Percentiles rank a stretch among this genome's conserved stretches.
Conservation (phyloP, 2,888 invertebrate species). For the Ypsolopha sequella region DNA sequence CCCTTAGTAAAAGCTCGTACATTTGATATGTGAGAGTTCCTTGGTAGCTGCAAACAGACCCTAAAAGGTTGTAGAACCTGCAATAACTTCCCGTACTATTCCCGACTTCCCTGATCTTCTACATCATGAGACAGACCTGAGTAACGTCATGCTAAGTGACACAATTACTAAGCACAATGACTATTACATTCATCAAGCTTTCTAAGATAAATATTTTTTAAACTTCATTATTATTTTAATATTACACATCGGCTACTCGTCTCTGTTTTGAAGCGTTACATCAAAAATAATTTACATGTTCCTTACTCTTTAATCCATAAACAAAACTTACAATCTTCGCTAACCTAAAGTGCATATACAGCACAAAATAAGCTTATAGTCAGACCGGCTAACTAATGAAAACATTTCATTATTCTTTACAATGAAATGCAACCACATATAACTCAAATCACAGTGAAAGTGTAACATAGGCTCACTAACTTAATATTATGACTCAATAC, state of each 20-base stretch:
- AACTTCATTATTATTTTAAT: slow-evolving; percentile 48
- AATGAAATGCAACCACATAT: slow-evolving; percentile 55
- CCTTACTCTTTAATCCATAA: slow-evolving; percentile 2
- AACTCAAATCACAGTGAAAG: slow-evolving; percentile 64
- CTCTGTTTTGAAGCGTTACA: slow-evolving; percentile 57
- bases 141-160: slow-evolving; percentile 59
- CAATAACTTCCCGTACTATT: not conserved
- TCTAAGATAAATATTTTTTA: slow-evolving; percentile 46
- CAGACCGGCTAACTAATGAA: slow-evolving; percentile 15
- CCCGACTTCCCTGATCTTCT: not conserved
- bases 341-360: slow-evolving; percentile 8
- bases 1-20: too few species aligned
- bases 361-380: slow-evolving; percentile 11
- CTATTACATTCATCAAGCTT: slow-evolving; percentile 65
- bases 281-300: slow-evolving; percentile 31
- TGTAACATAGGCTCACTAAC: slow-evolving; percentile 60
- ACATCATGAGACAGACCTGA: slow-evolving; percentile 26
- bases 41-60: not conserved
- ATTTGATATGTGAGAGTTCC: not conserved
- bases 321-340: slow-evolving; percentile 2
- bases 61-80: not conserved
- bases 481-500: slow-evolving; percentile 60
- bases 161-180: slow-evolving; percentile 67
- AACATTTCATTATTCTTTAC: slow-evolving; percentile 12
- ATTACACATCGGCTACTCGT: slow-evolving; percentile 56